Percentiles rank a stretch among this genome's conserved stretches.
phyloP scores from a whole-genome alignment of 2,888 invertebrate species.

The Candidula unifasciata region DNA sequence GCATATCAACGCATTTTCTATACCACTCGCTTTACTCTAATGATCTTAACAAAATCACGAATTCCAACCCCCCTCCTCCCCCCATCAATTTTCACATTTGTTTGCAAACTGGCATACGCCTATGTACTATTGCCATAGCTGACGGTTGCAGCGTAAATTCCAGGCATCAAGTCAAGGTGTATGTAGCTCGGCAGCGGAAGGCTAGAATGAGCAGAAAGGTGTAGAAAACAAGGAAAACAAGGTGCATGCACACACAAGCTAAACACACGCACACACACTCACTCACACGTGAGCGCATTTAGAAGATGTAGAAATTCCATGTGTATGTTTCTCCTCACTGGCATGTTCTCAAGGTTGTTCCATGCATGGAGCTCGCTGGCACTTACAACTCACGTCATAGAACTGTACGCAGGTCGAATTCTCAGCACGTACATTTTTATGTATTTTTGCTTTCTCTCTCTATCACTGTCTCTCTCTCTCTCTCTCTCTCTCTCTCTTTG shows the following conservation, averaged over 20 bases:
- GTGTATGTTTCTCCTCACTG: not conserved
- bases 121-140: not conserved
- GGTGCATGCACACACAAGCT: no score
- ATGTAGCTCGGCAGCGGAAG: not conserved
- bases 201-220: not conserved
- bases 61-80: no score
- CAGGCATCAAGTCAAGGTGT: not conserved
- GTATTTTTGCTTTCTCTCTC: not conserved
- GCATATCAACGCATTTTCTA: no score
- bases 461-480: not conserved
- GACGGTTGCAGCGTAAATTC: not conserved
- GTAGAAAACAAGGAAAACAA: not conserved
- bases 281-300: no score
- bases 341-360: constrained; percentile 8
- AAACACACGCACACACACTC: no score
- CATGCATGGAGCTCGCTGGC: not conserved
- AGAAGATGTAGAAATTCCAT: not conserved
- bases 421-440: not conserved
- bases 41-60: no score
- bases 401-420: not conserved
- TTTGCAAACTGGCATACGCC: not conserved
- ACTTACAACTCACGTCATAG: not conserved
- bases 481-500: not conserved
- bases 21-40: no score
- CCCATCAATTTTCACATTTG: no score